Percentiles rank a stretch among this genome's conserved stretches.
Conservation (phyloP, 2,797 vertebrate species). For the Atherinosoma microstoma region DNA sequence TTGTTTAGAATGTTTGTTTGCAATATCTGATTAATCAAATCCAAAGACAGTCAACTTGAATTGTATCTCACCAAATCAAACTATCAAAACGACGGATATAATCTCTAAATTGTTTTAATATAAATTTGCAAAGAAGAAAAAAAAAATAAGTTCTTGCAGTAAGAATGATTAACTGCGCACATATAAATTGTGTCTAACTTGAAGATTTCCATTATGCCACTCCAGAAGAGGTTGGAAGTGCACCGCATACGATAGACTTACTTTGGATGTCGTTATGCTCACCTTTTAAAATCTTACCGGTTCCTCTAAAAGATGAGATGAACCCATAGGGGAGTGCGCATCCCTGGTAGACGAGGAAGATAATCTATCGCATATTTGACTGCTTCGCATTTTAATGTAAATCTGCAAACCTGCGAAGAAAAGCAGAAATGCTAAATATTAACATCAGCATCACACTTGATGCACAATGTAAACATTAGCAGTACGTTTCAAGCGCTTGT, state of each 20-base stretch:
- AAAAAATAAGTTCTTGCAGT: background rate
- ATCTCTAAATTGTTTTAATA: background rate
- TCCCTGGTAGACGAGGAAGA: slow-evolving; percentile 62
- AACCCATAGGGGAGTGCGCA: slow-evolving; percentile 42
- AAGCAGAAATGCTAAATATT: slow-evolving; percentile 44
- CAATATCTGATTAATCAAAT: background rate
- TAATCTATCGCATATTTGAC: slow-evolving; percentile 56
- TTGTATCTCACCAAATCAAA: background rate
- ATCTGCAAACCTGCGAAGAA: slow-evolving; percentile 65
- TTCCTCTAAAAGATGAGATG: slow-evolving; percentile 70
- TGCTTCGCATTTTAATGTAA: slow-evolving; percentile 72
- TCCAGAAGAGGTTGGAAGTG: background rate
- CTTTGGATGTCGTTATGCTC: slow-evolving; percentile 62
- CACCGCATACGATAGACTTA: slow-evolving; percentile 10
- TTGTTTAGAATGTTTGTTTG: background rate
- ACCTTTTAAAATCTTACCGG: slow-evolving; percentile 77
- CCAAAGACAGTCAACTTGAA: background rate
- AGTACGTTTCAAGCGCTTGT: slow-evolving; percentile 34
- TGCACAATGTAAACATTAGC: slow-evolving; percentile 72
- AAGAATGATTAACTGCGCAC: background rate
- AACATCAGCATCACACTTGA: slow-evolving; percentile 39
- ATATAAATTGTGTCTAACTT: background rate
- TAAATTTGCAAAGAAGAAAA: background rate
- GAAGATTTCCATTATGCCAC: background rate
- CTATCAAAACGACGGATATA: background rate